These are phyloP conservation scores for Caretta caretta DNA, from an alignment of 2,113 vertebrate species.

Conservation along the genomic window DNA sequence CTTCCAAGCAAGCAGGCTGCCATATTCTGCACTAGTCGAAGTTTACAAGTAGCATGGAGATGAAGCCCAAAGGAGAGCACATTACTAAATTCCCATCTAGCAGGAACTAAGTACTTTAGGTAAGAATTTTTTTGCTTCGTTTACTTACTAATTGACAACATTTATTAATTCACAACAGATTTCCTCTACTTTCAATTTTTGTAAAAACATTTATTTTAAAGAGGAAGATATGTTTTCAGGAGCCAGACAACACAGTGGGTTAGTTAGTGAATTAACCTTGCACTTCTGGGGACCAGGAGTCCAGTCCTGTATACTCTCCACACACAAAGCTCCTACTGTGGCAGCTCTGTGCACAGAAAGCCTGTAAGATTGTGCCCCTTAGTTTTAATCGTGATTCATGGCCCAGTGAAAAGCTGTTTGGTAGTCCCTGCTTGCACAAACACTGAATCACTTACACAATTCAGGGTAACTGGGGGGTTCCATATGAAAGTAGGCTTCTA, in stretches of 20 bases:
- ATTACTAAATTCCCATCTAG: neutral
- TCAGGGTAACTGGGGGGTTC: conserved; percentile 65
- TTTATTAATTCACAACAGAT: neutral
- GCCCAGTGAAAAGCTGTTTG: conserved; percentile 60
- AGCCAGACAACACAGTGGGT: neutral
- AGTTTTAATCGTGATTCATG: conserved; percentile 56
- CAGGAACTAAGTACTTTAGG: neutral
- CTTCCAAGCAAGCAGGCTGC: too few relatives aligned
- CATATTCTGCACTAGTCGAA: too few relatives aligned
- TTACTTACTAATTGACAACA: neutral
- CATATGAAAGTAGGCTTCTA: conserved; percentile 45
- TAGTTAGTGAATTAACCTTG: neutral
- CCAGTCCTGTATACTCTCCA: conserved; percentile 22
- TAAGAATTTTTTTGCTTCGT: neutral
- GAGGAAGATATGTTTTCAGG: neutral
- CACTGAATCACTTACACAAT: conserved; percentile 48
- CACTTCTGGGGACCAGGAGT: neutral
- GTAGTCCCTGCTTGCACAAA: conserved; percentile 58
- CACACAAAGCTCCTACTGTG: neutral
- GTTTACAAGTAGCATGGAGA: neutral
- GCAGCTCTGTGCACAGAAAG: conserved; percentile 7
- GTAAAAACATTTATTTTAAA: neutral
- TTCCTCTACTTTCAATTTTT: neutral
- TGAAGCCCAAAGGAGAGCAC: neutral
- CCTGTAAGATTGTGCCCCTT: conserved; percentile 26